Percentiles rank a stretch among this genome's conserved stretches.
phyloP scores from a whole-genome alignment of 1,140 invertebrate genomes.

The Leptoteleia sp. region DNA sequence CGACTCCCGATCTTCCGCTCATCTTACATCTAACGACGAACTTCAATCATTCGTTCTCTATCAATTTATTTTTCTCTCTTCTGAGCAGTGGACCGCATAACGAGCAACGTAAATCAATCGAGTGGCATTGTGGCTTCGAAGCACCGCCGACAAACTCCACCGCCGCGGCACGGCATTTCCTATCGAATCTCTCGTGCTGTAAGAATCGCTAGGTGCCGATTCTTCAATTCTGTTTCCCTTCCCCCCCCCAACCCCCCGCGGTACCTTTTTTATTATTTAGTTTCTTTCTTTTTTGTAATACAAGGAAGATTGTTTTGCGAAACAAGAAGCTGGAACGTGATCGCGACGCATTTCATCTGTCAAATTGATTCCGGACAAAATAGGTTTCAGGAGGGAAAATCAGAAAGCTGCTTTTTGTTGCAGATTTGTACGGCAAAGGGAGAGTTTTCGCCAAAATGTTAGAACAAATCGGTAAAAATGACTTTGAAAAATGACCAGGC shows the following conservation, averaged over 20 bases:
- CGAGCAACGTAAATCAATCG: constrained; percentile 82
- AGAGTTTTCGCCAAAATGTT: constrained; percentile 22
- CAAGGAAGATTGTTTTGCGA: constrained; percentile 47
- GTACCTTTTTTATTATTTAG: no score
- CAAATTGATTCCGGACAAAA: constrained; percentile 43
- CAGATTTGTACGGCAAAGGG: constrained; percentile 10
- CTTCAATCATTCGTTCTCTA: constrained; percentile 71
- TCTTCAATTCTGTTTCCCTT: no score
- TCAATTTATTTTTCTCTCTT: constrained; percentile 81
- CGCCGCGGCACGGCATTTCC: constrained; percentile 45
- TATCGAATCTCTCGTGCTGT: constrained; percentile 41
- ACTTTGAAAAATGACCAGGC: constrained; percentile 17
- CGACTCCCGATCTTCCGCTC: constrained; percentile 53
- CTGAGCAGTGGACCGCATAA: constrained; percentile 80
- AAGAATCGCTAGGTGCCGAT: constrained; percentile 47
- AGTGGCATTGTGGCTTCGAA: constrained; percentile 78
- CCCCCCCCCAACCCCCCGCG: no score
- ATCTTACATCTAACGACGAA: constrained; percentile 61
- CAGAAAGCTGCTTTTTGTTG: constrained; percentile 19
- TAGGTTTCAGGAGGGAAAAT: constrained; percentile 22
- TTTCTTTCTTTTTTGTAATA: constrained; percentile 36
- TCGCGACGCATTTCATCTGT: constrained; percentile 13
- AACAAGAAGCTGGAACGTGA: constrained; percentile 24
- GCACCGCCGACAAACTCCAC: no score
- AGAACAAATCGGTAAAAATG: constrained; percentile 31